Percentiles rank a stretch among this genome's conserved stretches.
Conservation (phyloP, 2,797 vertebrate genomes). For the Xerus rutilus region DNA sequence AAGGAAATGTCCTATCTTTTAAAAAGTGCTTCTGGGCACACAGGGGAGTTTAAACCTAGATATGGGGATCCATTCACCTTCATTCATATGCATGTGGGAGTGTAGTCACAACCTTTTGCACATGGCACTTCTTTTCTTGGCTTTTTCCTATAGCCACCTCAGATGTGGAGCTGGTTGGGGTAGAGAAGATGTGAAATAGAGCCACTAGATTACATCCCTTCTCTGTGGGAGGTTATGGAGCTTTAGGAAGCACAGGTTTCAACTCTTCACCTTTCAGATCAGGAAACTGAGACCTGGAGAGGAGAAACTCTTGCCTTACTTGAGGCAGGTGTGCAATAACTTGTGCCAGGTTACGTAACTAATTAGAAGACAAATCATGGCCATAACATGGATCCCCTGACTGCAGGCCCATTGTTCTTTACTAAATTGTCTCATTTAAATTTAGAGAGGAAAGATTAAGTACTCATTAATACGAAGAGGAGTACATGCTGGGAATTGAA, state of each 20-base stretch:
- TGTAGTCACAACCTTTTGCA: not conserved
- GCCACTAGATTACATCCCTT: not conserved
- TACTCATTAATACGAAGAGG: slow-evolving; percentile 57
- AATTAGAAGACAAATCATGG: slow-evolving; percentile 68
- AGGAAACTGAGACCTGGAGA: not conserved
- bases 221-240: not conserved
- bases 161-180: not conserved
- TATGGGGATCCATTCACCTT: not conserved
- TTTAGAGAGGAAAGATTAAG: slow-evolving; percentile 67
- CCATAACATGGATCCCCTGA: slow-evolving; percentile 43
- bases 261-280: not conserved
- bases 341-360: slow-evolving; percentile 37
- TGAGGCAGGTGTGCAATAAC: slow-evolving; percentile 22
- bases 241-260: not conserved
- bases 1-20: not conserved
- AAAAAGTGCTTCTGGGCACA: not conserved
- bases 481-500: slow-evolving; percentile 64
- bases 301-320: not conserved
- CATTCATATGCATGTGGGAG: not conserved
- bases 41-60: not conserved
- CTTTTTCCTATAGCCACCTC: not conserved
- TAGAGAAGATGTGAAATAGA: not conserved
- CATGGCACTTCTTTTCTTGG: not conserved
- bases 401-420: slow-evolving; percentile 70
- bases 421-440: slow-evolving; percentile 68